phyloP scores from a whole-genome alignment of 2,888 invertebrate species.

The Sarcophaga variegata region DNA sequence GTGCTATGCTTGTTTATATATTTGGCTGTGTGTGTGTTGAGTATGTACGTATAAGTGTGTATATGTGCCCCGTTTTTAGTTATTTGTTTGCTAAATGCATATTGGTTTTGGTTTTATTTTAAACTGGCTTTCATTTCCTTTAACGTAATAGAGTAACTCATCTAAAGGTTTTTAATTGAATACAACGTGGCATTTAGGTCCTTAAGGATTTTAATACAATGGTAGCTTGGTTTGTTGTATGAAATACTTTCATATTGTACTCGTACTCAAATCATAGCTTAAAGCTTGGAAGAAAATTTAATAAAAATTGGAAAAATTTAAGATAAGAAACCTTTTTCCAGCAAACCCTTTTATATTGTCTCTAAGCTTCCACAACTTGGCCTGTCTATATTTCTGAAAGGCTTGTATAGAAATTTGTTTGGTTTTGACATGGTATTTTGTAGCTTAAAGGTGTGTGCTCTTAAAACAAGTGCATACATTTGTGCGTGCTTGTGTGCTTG shows the following conservation, averaged over 20 bases:
- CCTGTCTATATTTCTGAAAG: conserved; percentile 67
- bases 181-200: too few species aligned
- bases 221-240: too few species aligned
- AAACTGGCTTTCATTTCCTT: conserved; percentile 49
- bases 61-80: conserved; percentile 45
- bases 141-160: neutral
- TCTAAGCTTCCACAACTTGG: neutral
- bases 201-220: too few species aligned
- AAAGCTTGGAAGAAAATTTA: too few species aligned
- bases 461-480: conserved; percentile 1
- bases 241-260: too few species aligned
- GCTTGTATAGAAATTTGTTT: conserved; percentile 65
- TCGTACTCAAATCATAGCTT: too few species aligned
- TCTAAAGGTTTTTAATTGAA: too few species aligned
- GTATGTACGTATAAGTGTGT: neutral
- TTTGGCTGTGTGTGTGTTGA: conserved; percentile 48
- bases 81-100: conserved; percentile 65
- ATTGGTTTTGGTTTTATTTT: conserved; percentile 59
- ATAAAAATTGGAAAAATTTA: too few species aligned
- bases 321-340: neutral
- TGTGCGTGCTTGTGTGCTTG: conserved; percentile 36
- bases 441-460: conserved; percentile 54
- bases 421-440: conserved; percentile 64
- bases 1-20: conserved; percentile 54
- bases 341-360: conserved; percentile 15